Conservation (phyloP, 2,113 vertebrate species). For the Ramphastos sulfuratus region DNA sequence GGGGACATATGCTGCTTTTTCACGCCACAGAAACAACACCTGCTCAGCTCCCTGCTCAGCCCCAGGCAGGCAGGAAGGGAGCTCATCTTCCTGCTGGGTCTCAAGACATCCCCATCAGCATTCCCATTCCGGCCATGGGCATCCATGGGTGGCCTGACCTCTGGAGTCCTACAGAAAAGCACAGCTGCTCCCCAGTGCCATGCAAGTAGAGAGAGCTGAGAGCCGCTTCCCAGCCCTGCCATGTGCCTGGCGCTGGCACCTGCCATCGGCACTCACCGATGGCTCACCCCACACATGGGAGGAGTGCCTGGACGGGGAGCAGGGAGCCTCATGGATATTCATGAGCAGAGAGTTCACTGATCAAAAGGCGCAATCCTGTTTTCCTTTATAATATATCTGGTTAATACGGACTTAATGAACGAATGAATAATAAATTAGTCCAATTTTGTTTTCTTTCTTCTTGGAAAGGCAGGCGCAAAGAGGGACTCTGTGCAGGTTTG, state of each 20-base stretch:
- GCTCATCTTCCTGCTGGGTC: neutral
- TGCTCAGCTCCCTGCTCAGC: conserved; percentile 60
- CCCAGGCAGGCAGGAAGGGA: conserved; percentile 33
- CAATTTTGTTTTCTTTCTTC: conserved; percentile 74
- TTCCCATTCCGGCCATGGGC: neutral
- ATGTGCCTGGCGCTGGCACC: neutral
- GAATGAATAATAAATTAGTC: conserved; percentile 75
- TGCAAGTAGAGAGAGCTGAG: neutral
- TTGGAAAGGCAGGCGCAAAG: neutral
- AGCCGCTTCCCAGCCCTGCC: neutral
- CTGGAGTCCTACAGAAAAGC: fast-evolving
- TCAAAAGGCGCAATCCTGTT: conserved; percentile 66
- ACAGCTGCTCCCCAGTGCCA: fast-evolving
- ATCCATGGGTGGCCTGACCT: neutral
- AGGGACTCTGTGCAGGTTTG: conserved; percentile 45
- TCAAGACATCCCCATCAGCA: neutral
- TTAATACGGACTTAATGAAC: conserved; percentile 72
- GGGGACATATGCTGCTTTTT: conserved; percentile 69
- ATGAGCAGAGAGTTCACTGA: conserved; percentile 44
- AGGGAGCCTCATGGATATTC: conserved; percentile 49
- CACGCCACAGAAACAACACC: conserved; percentile 63
- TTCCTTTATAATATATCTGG: conserved; percentile 69
- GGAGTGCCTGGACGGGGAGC: neutral
- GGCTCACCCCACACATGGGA: neutral
- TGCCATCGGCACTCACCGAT: fast-evolving